phyloP scores from a whole-genome alignment of 1,140 invertebrate species.

The Aphis gossypii region DNA sequence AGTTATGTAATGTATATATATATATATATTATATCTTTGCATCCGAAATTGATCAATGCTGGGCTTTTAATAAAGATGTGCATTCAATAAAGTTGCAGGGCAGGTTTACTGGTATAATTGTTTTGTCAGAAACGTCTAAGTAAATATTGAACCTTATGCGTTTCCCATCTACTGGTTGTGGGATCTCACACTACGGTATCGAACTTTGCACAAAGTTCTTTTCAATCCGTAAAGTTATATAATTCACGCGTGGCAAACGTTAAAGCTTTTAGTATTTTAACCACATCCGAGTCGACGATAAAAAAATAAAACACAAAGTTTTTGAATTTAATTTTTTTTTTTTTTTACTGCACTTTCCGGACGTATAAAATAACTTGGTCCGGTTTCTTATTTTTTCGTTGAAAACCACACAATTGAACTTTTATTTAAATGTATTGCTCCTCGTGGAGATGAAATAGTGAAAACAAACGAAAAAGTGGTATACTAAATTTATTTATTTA shows the following conservation, averaged over 20 bases:
- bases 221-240: slow-evolving; percentile 53
- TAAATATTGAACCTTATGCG: slow-evolving; percentile 37
- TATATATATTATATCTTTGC: background rate
- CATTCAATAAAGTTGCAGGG: slow-evolving; percentile 4
- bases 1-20: background rate
- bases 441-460: slow-evolving; percentile 42
- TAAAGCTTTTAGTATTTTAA: slow-evolving; percentile 56
- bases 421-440: slow-evolving; percentile 57
- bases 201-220: slow-evolving; percentile 32
- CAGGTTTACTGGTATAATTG: slow-evolving; percentile 46
- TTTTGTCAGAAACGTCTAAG: slow-evolving; percentile 16
- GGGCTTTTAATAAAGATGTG: background rate
- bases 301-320: slow-evolving; percentile 56
- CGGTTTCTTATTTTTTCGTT: slow-evolving; percentile 38
- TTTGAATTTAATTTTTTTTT: slow-evolving; percentile 43
- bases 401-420: slow-evolving; percentile 54
- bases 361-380: slow-evolving; percentile 44
- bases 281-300: slow-evolving; percentile 45
- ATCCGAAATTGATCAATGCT: background rate
- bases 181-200: background rate
- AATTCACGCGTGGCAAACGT: slow-evolving; percentile 50
- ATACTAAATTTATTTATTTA: slow-evolving; percentile 51
- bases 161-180: slow-evolving; percentile 6
- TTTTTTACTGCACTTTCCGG: slow-evolving; percentile 43
- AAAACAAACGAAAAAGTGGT: slow-evolving; percentile 42